Conservation (phyloP, 2,888 invertebrate species). For the Agrochola macilenta region DNA sequence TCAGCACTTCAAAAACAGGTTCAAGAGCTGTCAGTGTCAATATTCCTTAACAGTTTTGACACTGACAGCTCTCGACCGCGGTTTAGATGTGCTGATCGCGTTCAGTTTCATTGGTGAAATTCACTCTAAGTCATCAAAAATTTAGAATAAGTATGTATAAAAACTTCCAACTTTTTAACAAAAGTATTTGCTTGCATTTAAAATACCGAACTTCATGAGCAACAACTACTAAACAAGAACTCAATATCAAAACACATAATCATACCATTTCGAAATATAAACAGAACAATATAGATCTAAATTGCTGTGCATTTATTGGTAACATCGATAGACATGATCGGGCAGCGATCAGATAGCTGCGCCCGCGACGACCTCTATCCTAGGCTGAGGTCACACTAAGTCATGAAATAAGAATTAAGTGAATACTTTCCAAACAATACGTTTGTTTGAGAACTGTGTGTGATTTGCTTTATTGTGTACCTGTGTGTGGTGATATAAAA, state of each 20-base stretch:
- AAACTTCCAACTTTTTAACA: neutral
- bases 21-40: no score
- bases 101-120: no score
- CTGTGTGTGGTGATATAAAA: constrained; percentile 1
- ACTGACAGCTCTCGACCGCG: no score
- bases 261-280: constrained; percentile 58
- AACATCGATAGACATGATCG: constrained; percentile 80
- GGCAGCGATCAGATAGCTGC: constrained; percentile 79
- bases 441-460: constrained; percentile 64
- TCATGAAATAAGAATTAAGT: constrained; percentile 84
- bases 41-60: no score
- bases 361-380: constrained; percentile 76
- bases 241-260: constrained; percentile 43
- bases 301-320: constrained; percentile 70
- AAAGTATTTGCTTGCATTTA: neutral
- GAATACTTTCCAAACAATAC: constrained; percentile 79
- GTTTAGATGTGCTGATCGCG: no score
- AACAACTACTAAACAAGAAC: constrained; percentile 33
- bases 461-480: constrained; percentile 43
- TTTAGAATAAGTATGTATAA: no score
- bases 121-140: neutral
- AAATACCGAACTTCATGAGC: neutral
- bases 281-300: constrained; percentile 63
- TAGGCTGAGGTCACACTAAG: constrained; percentile 80
- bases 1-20: no score